Evolutionary conservation across 2,797 vertebrate genomes (phyloP).

Genomic region (Onychomys leucogaster): DNA sequence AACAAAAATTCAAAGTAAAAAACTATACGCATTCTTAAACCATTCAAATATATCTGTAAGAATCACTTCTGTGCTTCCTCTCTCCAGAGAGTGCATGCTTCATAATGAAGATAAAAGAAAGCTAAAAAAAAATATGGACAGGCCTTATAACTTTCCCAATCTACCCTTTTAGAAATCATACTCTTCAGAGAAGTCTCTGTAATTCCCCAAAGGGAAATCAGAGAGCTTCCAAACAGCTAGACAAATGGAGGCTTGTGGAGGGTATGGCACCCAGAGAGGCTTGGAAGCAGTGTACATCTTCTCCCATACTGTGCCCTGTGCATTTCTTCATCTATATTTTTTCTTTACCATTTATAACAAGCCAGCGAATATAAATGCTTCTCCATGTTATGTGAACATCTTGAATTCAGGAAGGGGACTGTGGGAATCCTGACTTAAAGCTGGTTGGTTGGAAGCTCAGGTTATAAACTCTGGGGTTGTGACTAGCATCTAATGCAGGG

Average conservation of each 20-base stretch:
- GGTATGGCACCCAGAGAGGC: fast-evolving
- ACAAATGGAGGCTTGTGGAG: background rate
- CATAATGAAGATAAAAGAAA: background rate
- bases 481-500: no score
- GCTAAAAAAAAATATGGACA: background rate
- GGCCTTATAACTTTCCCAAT: background rate
- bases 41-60: background rate
- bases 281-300: no score
- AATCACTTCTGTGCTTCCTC: background rate
- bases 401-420: background rate
- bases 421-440: background rate
- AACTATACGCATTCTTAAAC: background rate
- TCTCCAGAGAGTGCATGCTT: no score
- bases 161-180: no score
- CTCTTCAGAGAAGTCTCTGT: background rate
- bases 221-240: background rate
- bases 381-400: background rate
- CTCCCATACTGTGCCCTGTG: no score
- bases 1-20: background rate
- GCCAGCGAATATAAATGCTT: background rate
- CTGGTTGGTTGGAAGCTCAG: background rate
- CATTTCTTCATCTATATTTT: background rate
- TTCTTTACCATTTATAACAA: background rate
- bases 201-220: background rate
- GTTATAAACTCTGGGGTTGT: background rate